phyloP scores from a whole-genome alignment of 1,140 invertebrate genomes.

The Caerostris darwini region DNA sequence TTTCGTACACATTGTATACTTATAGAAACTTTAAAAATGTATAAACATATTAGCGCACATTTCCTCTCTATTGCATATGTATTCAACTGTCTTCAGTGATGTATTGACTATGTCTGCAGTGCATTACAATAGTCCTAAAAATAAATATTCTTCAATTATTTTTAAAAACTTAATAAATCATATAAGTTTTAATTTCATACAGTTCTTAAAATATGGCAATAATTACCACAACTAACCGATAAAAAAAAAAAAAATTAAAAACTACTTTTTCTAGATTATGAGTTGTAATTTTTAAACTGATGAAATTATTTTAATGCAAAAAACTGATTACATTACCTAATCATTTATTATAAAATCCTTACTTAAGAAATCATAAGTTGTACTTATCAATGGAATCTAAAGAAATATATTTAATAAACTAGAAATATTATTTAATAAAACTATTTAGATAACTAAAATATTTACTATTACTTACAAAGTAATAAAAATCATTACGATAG shows the following conservation, averaged over 20 bases:
- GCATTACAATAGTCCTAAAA: slow-evolving; percentile 47
- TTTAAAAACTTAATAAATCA: neutral
- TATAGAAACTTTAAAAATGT: neutral
- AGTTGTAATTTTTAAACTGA: neutral
- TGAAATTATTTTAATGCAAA: neutral
- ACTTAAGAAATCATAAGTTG: too few relatives aligned
- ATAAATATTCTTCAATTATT: neutral
- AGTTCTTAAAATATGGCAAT: too few relatives aligned
- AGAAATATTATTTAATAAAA: too few relatives aligned
- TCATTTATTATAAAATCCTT: too few relatives aligned
- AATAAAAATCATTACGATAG: too few relatives aligned
- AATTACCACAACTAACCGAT: neutral
- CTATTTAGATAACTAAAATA: too few relatives aligned
- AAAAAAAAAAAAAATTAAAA: neutral
- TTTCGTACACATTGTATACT: slow-evolving; percentile 30
- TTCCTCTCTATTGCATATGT: neutral
- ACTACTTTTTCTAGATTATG: neutral
- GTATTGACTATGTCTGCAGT: slow-evolving; percentile 9
- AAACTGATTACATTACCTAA: too few relatives aligned
- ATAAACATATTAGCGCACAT: neutral
- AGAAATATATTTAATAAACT: too few relatives aligned
- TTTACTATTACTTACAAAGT: too few relatives aligned
- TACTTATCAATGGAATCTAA: too few relatives aligned
- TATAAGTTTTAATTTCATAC: too few relatives aligned
- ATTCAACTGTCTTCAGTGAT: neutral